Evolutionary conservation across 2,797 vertebrate species (phyloP).

Genomic region (Sebastes alutus): DNA sequence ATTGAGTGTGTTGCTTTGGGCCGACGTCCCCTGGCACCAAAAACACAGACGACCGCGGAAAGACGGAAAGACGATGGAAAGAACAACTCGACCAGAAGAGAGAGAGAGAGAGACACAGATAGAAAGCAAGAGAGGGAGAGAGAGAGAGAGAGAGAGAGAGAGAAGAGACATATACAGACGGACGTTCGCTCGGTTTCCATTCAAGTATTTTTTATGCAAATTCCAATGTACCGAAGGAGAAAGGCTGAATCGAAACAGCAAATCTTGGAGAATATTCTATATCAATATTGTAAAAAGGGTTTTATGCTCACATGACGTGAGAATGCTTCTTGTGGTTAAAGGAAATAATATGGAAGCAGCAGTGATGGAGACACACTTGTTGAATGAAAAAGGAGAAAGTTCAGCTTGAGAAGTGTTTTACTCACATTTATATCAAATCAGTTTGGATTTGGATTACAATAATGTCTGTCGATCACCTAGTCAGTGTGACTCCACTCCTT

Average conservation of each 20-base stretch:
- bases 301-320: background rate
- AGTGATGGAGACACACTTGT: background rate
- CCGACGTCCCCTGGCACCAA: conserved; percentile 43
- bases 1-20: conserved; percentile 58
- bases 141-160: background rate
- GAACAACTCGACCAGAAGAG: conserved; percentile 33
- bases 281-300: background rate
- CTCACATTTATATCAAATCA: background rate
- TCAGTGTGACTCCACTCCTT: too few relatives aligned
- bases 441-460: background rate
- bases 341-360: background rate
- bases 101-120: background rate
- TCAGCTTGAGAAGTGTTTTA: too few relatives aligned
- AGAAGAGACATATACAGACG: conserved; percentile 4
- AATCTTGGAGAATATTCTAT: background rate
- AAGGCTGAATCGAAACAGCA: background rate
- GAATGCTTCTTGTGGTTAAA: background rate
- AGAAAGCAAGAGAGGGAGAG: background rate
- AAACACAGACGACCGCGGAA: conserved; percentile 66
- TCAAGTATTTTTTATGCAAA: background rate
- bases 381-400: background rate
- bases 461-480: background rate
- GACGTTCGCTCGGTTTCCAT: background rate
- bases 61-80: conserved; percentile 61
- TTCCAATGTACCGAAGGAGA: background rate